Conservation (phyloP, 1,140 invertebrate species). For the Pseudomyrmex gracilis region DNA sequence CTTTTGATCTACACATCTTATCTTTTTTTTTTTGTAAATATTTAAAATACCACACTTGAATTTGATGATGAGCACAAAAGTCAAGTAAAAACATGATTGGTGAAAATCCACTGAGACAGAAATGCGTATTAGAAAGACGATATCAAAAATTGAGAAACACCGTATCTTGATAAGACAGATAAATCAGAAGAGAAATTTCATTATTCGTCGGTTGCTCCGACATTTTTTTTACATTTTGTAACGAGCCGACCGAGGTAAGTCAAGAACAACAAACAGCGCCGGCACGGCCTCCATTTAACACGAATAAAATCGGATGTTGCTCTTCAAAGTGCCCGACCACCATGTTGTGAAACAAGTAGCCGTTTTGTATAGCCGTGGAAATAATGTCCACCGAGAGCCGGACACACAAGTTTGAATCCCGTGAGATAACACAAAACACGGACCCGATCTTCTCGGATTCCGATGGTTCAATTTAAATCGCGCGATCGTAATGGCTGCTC, state of each 20-base stretch:
- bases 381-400: constrained; percentile 44
- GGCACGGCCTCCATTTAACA: constrained; percentile 47
- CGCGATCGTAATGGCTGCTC: constrained; percentile 23
- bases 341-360: constrained; percentile 53
- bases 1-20: too few species aligned
- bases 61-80: too few species aligned
- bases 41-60: too few species aligned
- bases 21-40: too few species aligned
- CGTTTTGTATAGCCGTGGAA: constrained; percentile 50
- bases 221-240: constrained; percentile 15
- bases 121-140: too few species aligned
- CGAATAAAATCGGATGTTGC: constrained; percentile 50
- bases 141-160: constrained; percentile 17
- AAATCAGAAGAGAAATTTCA: not conserved
- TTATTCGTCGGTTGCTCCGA: constrained; percentile 24
- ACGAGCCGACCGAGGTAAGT: not conserved
- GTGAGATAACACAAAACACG: constrained; percentile 71
- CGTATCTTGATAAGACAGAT: constrained; percentile 7
- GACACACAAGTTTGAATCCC: constrained; percentile 48
- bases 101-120: too few species aligned
- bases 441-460: constrained; percentile 62
- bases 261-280: constrained; percentile 24
- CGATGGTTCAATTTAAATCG: constrained; percentile 69
- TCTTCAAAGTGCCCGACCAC: constrained; percentile 60
- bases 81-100: too few species aligned